Base-by-base conservation (phyloP, 2,113 vertebrate species). In the Rissa tridactyla region DNA sequence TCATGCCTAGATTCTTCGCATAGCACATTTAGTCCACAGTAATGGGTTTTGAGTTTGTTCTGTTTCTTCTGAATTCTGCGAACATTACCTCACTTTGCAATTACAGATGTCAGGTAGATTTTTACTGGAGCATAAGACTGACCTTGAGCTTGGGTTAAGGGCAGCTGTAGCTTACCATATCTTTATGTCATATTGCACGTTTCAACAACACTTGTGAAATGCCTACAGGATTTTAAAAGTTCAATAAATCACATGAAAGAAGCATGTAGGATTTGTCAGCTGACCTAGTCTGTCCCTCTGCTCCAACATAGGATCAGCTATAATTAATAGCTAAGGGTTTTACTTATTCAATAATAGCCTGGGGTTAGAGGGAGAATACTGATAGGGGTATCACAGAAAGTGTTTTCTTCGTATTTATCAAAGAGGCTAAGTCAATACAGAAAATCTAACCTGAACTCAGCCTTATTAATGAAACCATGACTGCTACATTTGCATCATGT, bases 11-110 rank as follows among this genome's bases (percentile, higher is more conserved):
- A 34, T 69, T 49, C 38, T 81, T 77, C 3, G 1, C 10, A 7
- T 42, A 77, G 34, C 5, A 10, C 12, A 27, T 70, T 70, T 68
- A 77, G 77, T 47, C 25, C 8, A 27, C 18, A 61, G 40, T 57
- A 57, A 29, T 0, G 0, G 49, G 6, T 11, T 55, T 12, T 18
- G 18, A 9, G 11, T 36, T 83, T 73, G 36, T 55, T 62, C 38
- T 71, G 6, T 84, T 95, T 68, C n/a, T 62, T 71, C 47, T 30
- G 36, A 89, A 71, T 34, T 60, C 58, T 54, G 25, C 0, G 0
- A 80, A 55, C 4, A 6, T n/a, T 47, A 55, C 7, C 9, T 70
- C 26, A 77, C 15, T 69, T 72, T 57, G 20, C 15, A n/a, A 9
- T 54, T 54, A 38, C 17, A 51, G 11, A 60, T 76, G 6, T 61